Conservation (phyloP, 2,113 vertebrate genomes). For the Verasper variegatus region DNA sequence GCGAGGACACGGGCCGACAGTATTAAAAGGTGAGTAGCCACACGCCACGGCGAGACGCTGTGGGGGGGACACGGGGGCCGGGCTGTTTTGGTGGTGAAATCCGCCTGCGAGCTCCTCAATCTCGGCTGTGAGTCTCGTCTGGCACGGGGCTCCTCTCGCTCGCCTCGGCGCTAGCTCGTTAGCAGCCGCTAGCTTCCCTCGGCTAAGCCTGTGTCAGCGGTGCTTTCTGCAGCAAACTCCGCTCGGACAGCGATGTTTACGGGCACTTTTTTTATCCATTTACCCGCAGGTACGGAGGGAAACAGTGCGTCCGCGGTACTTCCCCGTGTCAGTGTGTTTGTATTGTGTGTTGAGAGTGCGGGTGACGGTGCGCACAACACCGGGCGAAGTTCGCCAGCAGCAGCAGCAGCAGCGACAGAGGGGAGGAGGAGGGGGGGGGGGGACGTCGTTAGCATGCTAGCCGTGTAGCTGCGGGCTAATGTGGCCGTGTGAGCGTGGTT, state of each 20-base stretch:
- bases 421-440: neutral
- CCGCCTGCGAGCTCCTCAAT: constrained; percentile 72
- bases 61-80: constrained; percentile 6
- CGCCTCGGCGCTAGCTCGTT: constrained; percentile 72
- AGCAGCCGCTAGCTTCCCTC: constrained; percentile 66
- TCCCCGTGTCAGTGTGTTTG: constrained; percentile 54
- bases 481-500: constrained; percentile 33
- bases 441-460: constrained; percentile 74
- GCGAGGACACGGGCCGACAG: constrained; percentile 59
- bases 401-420: neutral
- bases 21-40: constrained; percentile 68
- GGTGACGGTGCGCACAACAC: constrained; percentile 60
- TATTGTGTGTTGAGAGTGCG: constrained; percentile 68
- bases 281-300: neutral
- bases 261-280: neutral
- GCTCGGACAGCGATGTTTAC: constrained; percentile 1
- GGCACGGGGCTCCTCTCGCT: constrained; percentile 63
- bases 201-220: constrained; percentile 65
- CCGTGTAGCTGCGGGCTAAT: constrained; percentile 60
- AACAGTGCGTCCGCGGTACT: constrained; percentile 44
- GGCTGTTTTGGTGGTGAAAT: constrained; percentile 66
- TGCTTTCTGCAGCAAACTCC: constrained; percentile 70
- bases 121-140: constrained; percentile 78
- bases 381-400: constrained; percentile 73
- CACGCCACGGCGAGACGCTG: constrained; percentile 8